phyloP scores from a whole-genome alignment of 2,888 invertebrate genomes.

The Drosophila dives region DNA sequence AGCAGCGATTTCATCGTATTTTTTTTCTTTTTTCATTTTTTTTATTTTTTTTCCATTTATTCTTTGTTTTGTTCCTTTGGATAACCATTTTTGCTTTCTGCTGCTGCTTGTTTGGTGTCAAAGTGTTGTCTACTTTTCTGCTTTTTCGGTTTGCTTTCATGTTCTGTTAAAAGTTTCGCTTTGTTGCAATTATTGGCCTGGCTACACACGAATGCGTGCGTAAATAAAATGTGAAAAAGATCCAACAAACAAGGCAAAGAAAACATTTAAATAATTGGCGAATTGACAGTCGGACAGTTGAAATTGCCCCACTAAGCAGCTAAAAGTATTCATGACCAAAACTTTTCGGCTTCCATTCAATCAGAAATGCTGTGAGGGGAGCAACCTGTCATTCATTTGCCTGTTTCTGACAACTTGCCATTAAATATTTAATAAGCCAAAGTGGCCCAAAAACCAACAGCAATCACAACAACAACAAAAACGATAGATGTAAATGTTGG shows the following conservation, averaged over 20 bases:
- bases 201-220: slow-evolving; percentile 77
- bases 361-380: slow-evolving; percentile 17
- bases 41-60: slow-evolving; percentile 2
- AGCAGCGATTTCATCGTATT: slow-evolving; percentile 48
- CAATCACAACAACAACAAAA: slow-evolving; percentile 21
- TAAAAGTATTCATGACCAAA: slow-evolving; percentile 59
- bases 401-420: slow-evolving; percentile 70
- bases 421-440: slow-evolving; percentile 80
- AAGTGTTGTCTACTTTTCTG: slow-evolving; percentile 70
- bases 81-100: slow-evolving; percentile 3
- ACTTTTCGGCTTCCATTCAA: slow-evolving; percentile 52
- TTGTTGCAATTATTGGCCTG: slow-evolving; percentile 77
- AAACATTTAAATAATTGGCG: slow-evolving; percentile 75
- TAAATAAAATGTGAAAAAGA: slow-evolving; percentile 57
- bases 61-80: slow-evolving; percentile 7
- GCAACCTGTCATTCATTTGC: slow-evolving; percentile 53
- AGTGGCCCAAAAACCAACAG: slow-evolving; percentile 59
- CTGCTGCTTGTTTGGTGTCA: slow-evolving; percentile 58
- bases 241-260: slow-evolving; percentile 8
- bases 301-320: slow-evolving; percentile 33
- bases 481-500: slow-evolving; percentile 42
- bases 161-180: slow-evolving; percentile 55
- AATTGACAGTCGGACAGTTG: slow-evolving; percentile 54
- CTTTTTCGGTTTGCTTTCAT: slow-evolving; percentile 49
- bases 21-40: not conserved